Conservation (phyloP, 2,113 vertebrate species). For the Gavialis gangeticus region DNA sequence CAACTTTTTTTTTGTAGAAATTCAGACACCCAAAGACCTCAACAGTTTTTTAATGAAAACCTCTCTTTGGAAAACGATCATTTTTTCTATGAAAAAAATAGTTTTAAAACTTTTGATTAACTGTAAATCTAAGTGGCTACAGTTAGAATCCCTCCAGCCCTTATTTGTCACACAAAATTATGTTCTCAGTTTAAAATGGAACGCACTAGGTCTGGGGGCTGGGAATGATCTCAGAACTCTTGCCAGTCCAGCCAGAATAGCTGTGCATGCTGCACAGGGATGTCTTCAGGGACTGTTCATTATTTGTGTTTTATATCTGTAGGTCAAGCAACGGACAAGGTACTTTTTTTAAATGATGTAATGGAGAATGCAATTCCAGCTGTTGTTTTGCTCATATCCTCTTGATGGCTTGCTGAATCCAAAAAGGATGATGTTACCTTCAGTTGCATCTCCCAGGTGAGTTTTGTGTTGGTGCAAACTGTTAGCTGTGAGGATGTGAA, state of each 20-base stretch:
- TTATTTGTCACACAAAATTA: not conserved
- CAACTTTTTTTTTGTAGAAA: not conserved
- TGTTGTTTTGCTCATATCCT: not conserved
- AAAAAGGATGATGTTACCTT: not conserved
- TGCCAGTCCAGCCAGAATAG: not conserved
- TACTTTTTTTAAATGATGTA: not conserved
- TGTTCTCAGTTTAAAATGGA: not conserved
- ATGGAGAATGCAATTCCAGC: not conserved
- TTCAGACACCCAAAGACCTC: not conserved
- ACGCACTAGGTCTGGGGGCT: not conserved
- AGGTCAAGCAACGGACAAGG: not conserved
- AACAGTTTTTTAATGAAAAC: not conserved
- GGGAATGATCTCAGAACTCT: not conserved
- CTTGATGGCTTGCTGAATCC: not conserved
- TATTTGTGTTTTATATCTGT: accelerated
- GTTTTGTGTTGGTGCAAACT: not conserved
- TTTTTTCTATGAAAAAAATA: not conserved
- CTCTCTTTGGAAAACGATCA: not conserved
- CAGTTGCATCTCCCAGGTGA: not conserved
- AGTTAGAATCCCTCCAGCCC: accelerated
- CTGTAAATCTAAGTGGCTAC: accelerated
- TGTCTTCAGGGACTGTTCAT: accelerated
- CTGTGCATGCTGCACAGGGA: too few species aligned
- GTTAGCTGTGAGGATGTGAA: not conserved
- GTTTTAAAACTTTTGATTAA: not conserved